Evolutionary conservation across 1,140 invertebrate genomes (phyloP).

Genomic region (Heliconius congener): DNA sequence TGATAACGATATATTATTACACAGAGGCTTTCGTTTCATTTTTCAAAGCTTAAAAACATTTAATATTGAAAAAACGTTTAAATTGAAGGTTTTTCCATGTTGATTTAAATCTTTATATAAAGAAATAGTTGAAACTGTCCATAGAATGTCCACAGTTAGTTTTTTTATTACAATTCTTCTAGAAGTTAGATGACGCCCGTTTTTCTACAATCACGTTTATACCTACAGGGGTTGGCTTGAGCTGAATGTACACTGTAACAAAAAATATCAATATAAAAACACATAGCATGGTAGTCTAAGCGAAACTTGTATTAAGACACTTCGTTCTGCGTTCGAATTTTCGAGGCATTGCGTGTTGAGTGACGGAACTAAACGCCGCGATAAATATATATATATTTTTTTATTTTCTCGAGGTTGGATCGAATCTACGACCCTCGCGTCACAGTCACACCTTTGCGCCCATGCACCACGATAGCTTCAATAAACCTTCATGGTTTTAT

Average conservation of each 20-base stretch:
- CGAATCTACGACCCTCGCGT: too few species aligned
- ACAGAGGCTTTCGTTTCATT: background rate
- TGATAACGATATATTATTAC: background rate
- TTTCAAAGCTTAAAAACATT: background rate
- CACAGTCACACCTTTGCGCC: too few species aligned
- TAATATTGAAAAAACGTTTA: background rate
- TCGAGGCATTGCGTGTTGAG: too few species aligned
- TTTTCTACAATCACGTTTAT: background rate
- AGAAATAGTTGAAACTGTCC: background rate
- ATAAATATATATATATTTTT: too few species aligned
- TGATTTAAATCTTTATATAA: background rate
- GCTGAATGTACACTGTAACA: background rate
- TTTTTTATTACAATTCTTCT: background rate
- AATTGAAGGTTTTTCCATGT: background rate
- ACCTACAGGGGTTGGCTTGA: background rate
- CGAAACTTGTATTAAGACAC: background rate
- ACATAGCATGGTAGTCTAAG: background rate
- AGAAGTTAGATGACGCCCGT: constrained; percentile 2
- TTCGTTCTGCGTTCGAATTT: too few species aligned
- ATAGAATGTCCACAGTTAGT: background rate
- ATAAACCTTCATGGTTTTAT: background rate
- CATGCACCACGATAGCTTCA: too few species aligned
- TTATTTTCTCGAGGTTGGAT: too few species aligned
- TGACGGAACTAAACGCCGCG: too few species aligned
- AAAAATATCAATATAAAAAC: too few species aligned